Conservation (phyloP, 2,797 vertebrate genomes). For the Hozukius guyotensis region DNA sequence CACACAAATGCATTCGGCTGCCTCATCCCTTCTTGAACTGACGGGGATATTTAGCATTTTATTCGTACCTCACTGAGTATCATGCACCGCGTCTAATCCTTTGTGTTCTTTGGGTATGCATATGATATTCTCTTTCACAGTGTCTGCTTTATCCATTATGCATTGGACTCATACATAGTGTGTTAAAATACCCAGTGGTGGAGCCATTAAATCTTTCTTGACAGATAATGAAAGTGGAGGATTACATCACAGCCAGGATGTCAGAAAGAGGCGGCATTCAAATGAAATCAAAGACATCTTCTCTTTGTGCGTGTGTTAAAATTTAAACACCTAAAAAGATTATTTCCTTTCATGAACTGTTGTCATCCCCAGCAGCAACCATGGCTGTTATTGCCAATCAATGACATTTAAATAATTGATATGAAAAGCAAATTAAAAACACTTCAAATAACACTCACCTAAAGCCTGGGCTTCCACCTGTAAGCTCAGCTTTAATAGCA, state of each 20-base stretch:
- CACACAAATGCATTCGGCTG: constrained; percentile 3
- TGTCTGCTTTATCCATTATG: constrained; percentile 72
- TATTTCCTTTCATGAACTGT: neutral
- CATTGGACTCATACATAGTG: constrained; percentile 52
- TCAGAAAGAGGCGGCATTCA: constrained; percentile 27
- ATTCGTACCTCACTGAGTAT: constrained; percentile 55
- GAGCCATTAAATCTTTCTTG: constrained; percentile 59
- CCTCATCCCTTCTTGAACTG: constrained; percentile 16
- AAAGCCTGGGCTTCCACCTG: constrained; percentile 77
- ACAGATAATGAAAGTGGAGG: constrained; percentile 50
- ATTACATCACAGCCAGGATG: constrained; percentile 45
- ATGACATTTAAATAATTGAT: constrained; percentile 13
- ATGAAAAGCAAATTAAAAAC: constrained; percentile 19
- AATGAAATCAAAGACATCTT: constrained; percentile 32
- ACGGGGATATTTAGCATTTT: constrained; percentile 57
- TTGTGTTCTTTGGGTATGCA: constrained; percentile 61
- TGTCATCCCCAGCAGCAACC: neutral
- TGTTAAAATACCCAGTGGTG: constrained; percentile 50
- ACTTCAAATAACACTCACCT: constrained; percentile 72
- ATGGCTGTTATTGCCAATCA: neutral
- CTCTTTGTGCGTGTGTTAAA: constrained; percentile 1
- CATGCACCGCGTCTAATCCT: constrained; percentile 55
- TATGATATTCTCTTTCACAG: constrained; percentile 63
- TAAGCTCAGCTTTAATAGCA: constrained; percentile 72
- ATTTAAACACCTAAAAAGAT: neutral